Evolutionary conservation across 1,140 invertebrate species (phyloP).

Genomic region (Panagrolaimus sp.): DNA sequence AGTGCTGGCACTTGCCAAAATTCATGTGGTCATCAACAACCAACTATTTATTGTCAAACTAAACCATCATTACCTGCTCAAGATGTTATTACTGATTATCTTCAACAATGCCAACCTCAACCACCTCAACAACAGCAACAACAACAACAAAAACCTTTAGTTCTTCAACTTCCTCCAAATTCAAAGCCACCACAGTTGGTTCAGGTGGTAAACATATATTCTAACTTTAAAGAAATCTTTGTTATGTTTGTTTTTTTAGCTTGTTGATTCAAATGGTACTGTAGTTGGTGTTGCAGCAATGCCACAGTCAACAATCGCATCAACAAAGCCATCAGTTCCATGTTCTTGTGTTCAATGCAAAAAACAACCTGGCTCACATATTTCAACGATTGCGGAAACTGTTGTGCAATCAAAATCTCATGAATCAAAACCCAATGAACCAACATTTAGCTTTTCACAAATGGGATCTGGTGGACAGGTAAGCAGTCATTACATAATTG

Average conservation of each 20-base stretch:
- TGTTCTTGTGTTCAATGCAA: constrained; percentile 16
- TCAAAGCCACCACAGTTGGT: constrained; percentile 1
- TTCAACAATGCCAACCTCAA: constrained; percentile 17
- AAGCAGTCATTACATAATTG: constrained; percentile 9
- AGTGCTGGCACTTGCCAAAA: background rate
- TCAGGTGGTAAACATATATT: constrained; percentile 5
- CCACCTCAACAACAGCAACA: constrained; percentile 9
- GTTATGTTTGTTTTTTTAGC: constrained; percentile 23
- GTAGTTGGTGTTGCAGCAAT: constrained; percentile 23
- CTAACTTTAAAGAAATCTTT: background rate
- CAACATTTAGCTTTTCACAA: constrained; percentile 50
- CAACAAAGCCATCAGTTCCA: constrained; percentile 4
- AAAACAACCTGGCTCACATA: constrained; percentile 15
- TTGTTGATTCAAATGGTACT: constrained; percentile 35
- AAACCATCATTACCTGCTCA: background rate
- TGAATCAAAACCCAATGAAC: constrained; percentile 15
- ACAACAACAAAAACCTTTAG: background rate
- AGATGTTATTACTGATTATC: constrained; percentile 23
- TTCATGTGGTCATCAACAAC: constrained; percentile 15
- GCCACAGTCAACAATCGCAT: constrained; percentile 11
- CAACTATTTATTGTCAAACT: constrained; percentile 17
- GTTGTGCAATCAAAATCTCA: constrained; percentile 5
- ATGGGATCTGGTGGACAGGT: constrained; percentile 50
- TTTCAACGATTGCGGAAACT: constrained; percentile 1
- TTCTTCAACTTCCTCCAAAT: constrained; percentile 13